A percentile compares a stretch with the other conserved stretches of the same genome.
phyloP scores from a whole-genome alignment of 2,888 invertebrate species.

The Xanthorhoe designata region DNA sequence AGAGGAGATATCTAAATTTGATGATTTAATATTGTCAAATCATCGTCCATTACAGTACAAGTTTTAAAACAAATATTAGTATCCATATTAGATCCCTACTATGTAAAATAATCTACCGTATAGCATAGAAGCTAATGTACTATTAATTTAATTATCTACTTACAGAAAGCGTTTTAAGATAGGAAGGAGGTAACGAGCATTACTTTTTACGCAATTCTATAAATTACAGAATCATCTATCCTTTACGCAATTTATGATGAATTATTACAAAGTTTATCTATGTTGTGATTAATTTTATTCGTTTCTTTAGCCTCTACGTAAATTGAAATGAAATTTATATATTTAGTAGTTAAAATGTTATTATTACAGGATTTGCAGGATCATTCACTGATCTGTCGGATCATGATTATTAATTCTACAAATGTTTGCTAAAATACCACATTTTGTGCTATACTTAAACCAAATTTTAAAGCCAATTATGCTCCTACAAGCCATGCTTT shows the following conservation, averaged over 20 bases:
- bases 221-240: constrained; percentile 7
- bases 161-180: not conserved
- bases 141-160: not conserved
- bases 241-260: constrained; percentile 25
- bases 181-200: not conserved
- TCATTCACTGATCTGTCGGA: constrained; percentile 26
- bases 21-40: too few relatives aligned
- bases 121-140: not conserved
- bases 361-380: constrained; percentile 27
- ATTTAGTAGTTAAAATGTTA: too few relatives aligned
- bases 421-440: too few relatives aligned
- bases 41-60: not conserved
- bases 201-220: constrained; percentile 10
- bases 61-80: not conserved
- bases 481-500: too few relatives aligned
- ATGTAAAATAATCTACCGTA: too few relatives aligned
- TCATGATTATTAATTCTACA: constrained; percentile 6
- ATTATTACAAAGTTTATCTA: constrained; percentile 24
- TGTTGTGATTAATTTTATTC: constrained; percentile 24
- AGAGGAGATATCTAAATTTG: too few relatives aligned
- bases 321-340: too few relatives aligned
- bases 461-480: too few relatives aligned
- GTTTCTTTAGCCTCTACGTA: constrained; percentile 14
- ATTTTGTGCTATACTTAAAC: too few relatives aligned
- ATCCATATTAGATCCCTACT: too few relatives aligned